Base-by-base conservation (phyloP, 2,888 invertebrate genomes). In the Folsomia candida region DNA sequence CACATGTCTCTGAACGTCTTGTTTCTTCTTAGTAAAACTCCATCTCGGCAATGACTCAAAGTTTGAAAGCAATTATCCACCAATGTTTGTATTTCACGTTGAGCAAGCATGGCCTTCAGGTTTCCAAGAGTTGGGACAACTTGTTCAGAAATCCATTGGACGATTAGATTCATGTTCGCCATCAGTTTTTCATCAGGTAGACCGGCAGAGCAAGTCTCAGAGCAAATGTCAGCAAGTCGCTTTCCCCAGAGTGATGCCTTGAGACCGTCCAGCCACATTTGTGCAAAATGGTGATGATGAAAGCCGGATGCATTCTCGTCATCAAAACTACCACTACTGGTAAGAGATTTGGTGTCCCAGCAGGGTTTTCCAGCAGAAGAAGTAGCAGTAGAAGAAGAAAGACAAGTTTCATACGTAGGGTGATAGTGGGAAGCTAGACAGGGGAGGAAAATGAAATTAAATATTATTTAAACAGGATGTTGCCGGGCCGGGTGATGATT, bases 81-180 rank as follows among this genome's bases (percentile, higher is more conserved):
- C 11, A 72, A 47, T 20, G 29, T 20, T 14, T 28, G 54, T 28
- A 75, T 20, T 59, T 75, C 72, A 14, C 60, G 67, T 58, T 67
- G 59, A n/a, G 51, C 51, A 28, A 63, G 67, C 18, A 61, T 67
- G 28, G 54, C 68, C 61, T 51, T 63, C 58, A 76, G 67, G 51
- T 61, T 67, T 67, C 68, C 61, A 58, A 76, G 51, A 26, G 68
- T 59, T 22, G 74, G 74, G 24, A 73, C 61, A 63, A 70, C 71
- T 70, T 73, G 59, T 69, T 76, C 76, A 27, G 69, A 71, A n/a
- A 78, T 72, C 76, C 78, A 78, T 28, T 75, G 72, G 28, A 80
- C 69, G 14, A 78, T 51, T 11, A 80, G 63, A 2, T 70, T 71
- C 11, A 78, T 68, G 57, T 77, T 74, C n/a, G 78, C 72, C 68